Conservation (phyloP, 2,888 invertebrate species). For the Sinhomidia bicolor region DNA sequence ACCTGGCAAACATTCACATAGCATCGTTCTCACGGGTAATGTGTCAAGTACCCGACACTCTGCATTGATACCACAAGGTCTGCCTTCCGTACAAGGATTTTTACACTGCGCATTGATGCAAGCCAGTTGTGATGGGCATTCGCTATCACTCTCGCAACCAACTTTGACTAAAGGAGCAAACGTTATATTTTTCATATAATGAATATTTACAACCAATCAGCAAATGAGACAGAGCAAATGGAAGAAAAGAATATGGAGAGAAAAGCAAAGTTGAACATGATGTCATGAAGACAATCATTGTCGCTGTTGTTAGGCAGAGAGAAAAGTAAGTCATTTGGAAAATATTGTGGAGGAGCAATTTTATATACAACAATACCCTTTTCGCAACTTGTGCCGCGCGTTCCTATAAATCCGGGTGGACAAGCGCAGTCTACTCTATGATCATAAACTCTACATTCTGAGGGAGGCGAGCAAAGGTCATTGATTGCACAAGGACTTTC, state of each 20-base stretch:
- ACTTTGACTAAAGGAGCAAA: slow-evolving; percentile 73
- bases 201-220: slow-evolving; percentile 26
- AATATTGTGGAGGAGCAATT: neutral
- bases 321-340: slow-evolving; percentile 11
- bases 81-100: slow-evolving; percentile 89
- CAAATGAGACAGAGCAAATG: neutral
- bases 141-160: slow-evolving; percentile 89
- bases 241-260: slow-evolving; percentile 26
- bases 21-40: slow-evolving; percentile 92
- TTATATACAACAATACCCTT: slow-evolving; percentile 72
- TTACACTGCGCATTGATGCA: slow-evolving; percentile 92
- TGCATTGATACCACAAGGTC: slow-evolving; percentile 91
- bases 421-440: slow-evolving; percentile 94
- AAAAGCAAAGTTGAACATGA: slow-evolving; percentile 10
- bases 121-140: slow-evolving; percentile 90
- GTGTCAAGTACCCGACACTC: slow-evolving; percentile 92
- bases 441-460: slow-evolving; percentile 89
- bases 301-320: neutral
- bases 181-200: slow-evolving; percentile 21
- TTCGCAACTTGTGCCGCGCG: slow-evolving; percentile 76
- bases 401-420: slow-evolving; percentile 87
- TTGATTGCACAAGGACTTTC: slow-evolving; percentile 91
- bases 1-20: slow-evolving; percentile 94
- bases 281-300: neutral
- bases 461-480: slow-evolving; percentile 88